A percentile compares a stretch with the other conserved stretches of the same genome.
These are phyloP conservation scores for Cyphomyrus plagiostoma DNA, from an alignment of 2,113 vertebrate genomes.

Conservation along the genomic window DNA sequence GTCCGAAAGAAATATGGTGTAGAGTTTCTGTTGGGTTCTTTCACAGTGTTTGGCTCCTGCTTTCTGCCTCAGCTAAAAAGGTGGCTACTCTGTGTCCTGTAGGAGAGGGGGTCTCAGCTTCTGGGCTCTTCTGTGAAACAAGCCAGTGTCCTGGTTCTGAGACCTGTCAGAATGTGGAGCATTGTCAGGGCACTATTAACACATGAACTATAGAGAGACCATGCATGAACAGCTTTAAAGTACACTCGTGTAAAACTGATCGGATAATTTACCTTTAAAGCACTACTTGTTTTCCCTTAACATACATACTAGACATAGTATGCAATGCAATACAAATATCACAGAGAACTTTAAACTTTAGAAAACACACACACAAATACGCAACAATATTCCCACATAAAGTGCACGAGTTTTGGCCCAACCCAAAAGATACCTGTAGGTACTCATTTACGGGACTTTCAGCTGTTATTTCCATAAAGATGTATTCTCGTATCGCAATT, in stretches of 20 bases:
- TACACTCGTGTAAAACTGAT: neutral
- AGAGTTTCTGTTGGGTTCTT: neutral
- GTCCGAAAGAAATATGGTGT: conserved; percentile 1
- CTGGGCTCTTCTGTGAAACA: neutral
- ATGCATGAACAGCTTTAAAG: neutral
- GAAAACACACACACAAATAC: neutral
- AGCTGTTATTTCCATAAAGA: neutral
- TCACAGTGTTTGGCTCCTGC: conserved; percentile 3
- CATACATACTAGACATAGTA: neutral
- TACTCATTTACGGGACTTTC: neutral
- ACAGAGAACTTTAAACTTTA: neutral
- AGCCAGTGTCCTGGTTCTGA: neutral
- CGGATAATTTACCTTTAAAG: neutral
- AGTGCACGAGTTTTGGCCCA: neutral
- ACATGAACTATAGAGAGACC: neutral
- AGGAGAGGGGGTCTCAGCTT: conserved; percentile 2
- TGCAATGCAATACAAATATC: neutral
- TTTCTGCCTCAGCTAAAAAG: neutral
- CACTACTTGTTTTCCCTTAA: neutral
- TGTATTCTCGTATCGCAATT: neutral
- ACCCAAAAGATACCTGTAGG: neutral
- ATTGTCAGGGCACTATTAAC: neutral
- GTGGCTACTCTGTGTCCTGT: neutral
- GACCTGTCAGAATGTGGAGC: conserved; percentile 1
- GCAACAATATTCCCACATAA: neutral